Conservation (phyloP, 2,888 invertebrate species). For the Dinocampus coccinellae region DNA sequence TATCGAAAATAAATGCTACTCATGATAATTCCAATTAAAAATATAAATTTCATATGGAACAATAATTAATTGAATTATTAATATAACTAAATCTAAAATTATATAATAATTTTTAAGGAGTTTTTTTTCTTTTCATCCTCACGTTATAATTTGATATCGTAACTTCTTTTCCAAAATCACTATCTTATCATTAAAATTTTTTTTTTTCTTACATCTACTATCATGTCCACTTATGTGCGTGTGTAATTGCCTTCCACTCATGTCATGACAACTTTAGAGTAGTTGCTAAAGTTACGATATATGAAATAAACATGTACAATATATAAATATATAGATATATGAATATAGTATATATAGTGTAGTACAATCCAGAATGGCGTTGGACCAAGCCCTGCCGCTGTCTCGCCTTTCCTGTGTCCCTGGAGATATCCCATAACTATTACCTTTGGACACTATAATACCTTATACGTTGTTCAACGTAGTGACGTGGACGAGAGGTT, state of each 20-base stretch:
- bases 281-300: not conserved
- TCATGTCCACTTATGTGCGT: not conserved
- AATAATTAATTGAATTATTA: too few relatives aligned
- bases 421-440: conserved; percentile 43
- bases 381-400: not conserved
- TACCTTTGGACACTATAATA: conserved; percentile 43
- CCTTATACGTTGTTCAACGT: conserved; percentile 46
- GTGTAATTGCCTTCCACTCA: not conserved
- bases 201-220: too few relatives aligned
- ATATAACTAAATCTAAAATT: too few relatives aligned
- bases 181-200: too few relatives aligned
- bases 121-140: too few relatives aligned
- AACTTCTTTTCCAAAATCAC: too few relatives aligned
- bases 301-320: not conserved
- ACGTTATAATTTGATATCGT: too few relatives aligned
- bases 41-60: too few relatives aligned
- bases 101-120: too few relatives aligned
- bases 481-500: conserved; percentile 54
- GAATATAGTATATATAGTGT: not conserved
- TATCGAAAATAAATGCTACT: too few relatives aligned
- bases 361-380: conserved; percentile 6
- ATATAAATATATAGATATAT: not conserved
- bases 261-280: not conserved
- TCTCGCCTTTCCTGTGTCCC: conserved; percentile 34
- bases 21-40: too few relatives aligned